A percentile compares a stretch with the other conserved stretches of the same genome.
phyloP scores from a whole-genome alignment of 2,888 invertebrate species.

The Sisyra nigra region DNA sequence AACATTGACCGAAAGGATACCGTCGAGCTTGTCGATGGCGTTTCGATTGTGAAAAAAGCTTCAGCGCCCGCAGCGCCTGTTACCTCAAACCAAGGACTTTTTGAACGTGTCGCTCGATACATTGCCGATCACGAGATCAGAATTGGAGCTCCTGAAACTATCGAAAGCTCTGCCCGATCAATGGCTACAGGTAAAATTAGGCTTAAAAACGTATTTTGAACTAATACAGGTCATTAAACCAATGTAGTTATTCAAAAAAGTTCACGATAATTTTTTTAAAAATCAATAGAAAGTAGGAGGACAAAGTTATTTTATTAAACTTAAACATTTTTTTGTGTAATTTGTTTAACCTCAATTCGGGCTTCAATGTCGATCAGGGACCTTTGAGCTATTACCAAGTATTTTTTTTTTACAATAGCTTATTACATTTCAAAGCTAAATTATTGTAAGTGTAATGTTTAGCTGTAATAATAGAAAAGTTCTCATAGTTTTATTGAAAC shows the following conservation, averaged over 20 bases:
- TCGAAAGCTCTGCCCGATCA: constrained; percentile 20
- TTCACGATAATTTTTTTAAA: not conserved
- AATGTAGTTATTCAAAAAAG: not conserved
- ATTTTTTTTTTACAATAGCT: too few relatives aligned
- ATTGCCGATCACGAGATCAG: constrained; percentile 30
- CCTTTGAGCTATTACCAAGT: too few relatives aligned
- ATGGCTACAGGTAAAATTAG: constrained; percentile 17
- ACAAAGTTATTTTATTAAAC: too few relatives aligned
- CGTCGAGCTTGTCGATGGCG: constrained; percentile 27
- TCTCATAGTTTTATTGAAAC: too few relatives aligned
- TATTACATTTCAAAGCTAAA: too few relatives aligned
- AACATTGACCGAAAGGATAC: constrained; percentile 27
- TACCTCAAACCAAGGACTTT: constrained; percentile 21
- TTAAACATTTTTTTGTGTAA: not conserved
- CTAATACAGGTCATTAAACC: not conserved
- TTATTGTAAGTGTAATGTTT: too few relatives aligned
- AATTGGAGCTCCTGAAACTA: constrained; percentile 25
- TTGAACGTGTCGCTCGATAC: constrained; percentile 31
- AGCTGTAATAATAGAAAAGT: too few relatives aligned
- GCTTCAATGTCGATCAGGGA: too few relatives aligned
- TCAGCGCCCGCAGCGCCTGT: constrained; percentile 14
- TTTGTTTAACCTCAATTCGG: too few relatives aligned
- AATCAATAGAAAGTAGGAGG: too few relatives aligned
- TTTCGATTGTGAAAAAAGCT: constrained; percentile 22
- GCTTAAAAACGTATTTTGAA: not conserved